A percentile compares a stretch with the other conserved stretches of the same genome.
Evolutionary conservation across 2,888 invertebrate genomes (phyloP).

Genomic region (Drosophila mimica): DNA sequence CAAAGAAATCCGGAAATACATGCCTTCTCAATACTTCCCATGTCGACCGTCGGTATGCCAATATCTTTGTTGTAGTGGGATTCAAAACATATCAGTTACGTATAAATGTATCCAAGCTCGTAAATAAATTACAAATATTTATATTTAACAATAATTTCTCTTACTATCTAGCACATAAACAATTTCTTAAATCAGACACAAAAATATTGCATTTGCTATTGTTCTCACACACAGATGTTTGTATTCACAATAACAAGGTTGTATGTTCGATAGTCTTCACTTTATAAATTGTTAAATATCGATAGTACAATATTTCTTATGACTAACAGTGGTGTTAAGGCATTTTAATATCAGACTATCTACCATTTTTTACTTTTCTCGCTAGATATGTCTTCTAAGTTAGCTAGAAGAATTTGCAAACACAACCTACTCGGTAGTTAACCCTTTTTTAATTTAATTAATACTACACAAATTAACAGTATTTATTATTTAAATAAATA

Average conservation of each 20-base stretch:
- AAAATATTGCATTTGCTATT: slow-evolving; percentile 34
- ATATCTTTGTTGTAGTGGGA: slow-evolving; percentile 7
- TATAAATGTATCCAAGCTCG: not conserved
- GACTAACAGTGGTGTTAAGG: not conserved
- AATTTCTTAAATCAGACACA: slow-evolving; percentile 8
- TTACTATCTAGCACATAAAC: slow-evolving; percentile 8
- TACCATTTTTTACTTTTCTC: not conserved
- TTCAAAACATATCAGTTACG: not conserved
- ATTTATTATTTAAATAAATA: not conserved
- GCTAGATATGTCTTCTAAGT: not conserved
- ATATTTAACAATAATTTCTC: not conserved
- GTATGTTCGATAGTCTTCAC: slow-evolving; percentile 30
- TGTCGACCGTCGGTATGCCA: slow-evolving; percentile 74
- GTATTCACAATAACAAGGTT: slow-evolving; percentile 34
- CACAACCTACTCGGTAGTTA: not conserved
- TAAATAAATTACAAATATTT: not conserved
- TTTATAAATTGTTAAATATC: slow-evolving; percentile 11
- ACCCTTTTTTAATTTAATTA: not conserved
- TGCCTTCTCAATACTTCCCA: slow-evolving; percentile 94
- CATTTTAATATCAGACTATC: not conserved
- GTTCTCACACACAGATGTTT: slow-evolving; percentile 45
- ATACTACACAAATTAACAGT: not conserved
- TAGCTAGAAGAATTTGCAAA: not conserved
- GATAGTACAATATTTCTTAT: slow-evolving; percentile 16
- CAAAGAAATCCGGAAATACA: slow-evolving; percentile 93